phyloP scores from a whole-genome alignment of 2,113 vertebrate species.

The Plecturocebus donacophilus region DNA sequence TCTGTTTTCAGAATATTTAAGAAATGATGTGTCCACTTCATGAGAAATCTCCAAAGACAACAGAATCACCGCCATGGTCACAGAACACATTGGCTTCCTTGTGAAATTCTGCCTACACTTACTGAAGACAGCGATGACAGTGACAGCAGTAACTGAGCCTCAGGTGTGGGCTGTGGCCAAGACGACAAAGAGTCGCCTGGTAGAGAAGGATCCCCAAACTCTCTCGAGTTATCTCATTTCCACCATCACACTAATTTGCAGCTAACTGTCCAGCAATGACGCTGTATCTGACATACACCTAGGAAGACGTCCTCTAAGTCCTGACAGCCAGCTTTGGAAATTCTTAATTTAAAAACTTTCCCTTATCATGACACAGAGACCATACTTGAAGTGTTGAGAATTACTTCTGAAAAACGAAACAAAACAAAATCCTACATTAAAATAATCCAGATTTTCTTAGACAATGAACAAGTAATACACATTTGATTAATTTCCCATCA shows the following conservation, averaged over 20 bases:
- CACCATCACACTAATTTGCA: not conserved
- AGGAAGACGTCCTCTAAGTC: not conserved
- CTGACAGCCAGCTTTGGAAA: not conserved
- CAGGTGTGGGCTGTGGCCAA: not conserved
- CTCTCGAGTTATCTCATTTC: not conserved
- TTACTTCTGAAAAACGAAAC: not conserved
- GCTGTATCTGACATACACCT: not conserved
- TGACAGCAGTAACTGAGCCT: too few relatives aligned
- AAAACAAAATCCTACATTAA: not conserved
- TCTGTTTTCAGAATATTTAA: not conserved
- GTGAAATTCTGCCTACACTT: not conserved
- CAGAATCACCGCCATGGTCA: not conserved
- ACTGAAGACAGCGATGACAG: not conserved
- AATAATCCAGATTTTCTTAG: not conserved
- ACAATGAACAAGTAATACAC: not conserved
- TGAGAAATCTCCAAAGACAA: not conserved
- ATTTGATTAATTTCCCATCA: conserved; percentile 1
- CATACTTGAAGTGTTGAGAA: not conserved
- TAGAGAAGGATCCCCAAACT: not conserved
- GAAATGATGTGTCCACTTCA: not conserved
- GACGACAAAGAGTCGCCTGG: not conserved
- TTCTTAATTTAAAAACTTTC: not conserved
- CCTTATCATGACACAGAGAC: not conserved
- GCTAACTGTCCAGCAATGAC: not conserved
- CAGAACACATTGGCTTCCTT: not conserved